A percentile compares a stretch with the other conserved stretches of the same genome.
These are phyloP conservation scores for Pogonus chalceus DNA, from an alignment of 1,140 invertebrate species.

Conservation along the genomic window DNA sequence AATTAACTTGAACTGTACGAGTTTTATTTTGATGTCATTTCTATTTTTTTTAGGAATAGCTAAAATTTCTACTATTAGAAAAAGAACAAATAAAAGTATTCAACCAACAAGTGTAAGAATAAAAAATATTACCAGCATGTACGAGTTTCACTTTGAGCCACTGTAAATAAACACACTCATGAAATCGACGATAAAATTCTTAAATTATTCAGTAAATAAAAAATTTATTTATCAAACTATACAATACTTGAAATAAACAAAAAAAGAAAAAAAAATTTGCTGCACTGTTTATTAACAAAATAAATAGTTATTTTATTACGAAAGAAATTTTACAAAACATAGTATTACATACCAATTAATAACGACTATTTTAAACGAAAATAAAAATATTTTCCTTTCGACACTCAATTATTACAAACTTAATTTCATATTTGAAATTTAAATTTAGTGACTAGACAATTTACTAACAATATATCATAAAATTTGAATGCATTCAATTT, in stretches of 20 bases:
- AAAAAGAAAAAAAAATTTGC: not conserved
- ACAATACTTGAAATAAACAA: not conserved
- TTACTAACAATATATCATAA: conserved; percentile 5
- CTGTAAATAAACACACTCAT: too few relatives aligned
- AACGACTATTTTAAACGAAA: not conserved
- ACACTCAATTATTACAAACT: not conserved
- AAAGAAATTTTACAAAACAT: conserved; percentile 7
- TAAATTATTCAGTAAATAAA: too few relatives aligned
- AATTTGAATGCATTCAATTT: not conserved
- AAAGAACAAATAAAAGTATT: too few relatives aligned
- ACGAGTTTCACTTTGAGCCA: too few relatives aligned
- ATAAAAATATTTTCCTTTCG: not conserved
- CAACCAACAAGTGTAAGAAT: too few relatives aligned
- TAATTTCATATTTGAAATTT: not conserved
- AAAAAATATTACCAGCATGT: too few relatives aligned
- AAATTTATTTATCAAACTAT: too few relatives aligned
- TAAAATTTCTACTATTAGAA: too few relatives aligned
- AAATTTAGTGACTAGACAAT: not conserved
- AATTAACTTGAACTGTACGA: too few relatives aligned
- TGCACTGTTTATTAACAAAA: conserved; percentile 2
- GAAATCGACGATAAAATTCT: too few relatives aligned
- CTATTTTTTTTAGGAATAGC: too few relatives aligned
- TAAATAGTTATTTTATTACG: conserved; percentile 7
- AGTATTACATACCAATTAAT: conserved; percentile 6
- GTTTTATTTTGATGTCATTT: too few relatives aligned